A percentile compares a stretch with the other conserved stretches of the same genome.
Evolutionary conservation across 2,113 vertebrate genomes (phyloP).

Genomic region (Pluvialis apricaria): DNA sequence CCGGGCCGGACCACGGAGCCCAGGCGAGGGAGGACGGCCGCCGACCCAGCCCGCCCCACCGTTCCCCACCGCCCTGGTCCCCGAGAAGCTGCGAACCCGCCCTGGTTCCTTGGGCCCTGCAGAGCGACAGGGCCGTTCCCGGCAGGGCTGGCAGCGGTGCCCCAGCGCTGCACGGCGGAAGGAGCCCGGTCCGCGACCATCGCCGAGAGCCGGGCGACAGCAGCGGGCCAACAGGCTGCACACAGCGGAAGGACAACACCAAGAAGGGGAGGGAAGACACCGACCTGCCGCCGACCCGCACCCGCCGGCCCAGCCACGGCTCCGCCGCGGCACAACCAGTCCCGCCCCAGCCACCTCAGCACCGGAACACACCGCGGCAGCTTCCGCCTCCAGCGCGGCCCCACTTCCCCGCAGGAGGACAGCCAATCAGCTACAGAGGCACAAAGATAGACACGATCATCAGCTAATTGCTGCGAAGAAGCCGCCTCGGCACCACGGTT

Average conservation of each 20-base stretch:
- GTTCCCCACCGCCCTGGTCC: too few relatives aligned
- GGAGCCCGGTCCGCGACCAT: too few relatives aligned
- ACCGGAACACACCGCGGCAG: neutral
- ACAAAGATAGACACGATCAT: rapidly evolving
- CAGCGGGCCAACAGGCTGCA: too few relatives aligned
- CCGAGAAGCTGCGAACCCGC: neutral
- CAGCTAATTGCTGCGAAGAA: neutral
- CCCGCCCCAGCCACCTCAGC: conserved; percentile 48
- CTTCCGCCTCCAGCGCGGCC: neutral
- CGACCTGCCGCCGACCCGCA: neutral
- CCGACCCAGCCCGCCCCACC: neutral
- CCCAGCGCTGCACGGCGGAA: neutral
- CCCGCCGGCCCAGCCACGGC: rapidly evolving
- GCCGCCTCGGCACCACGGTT: neutral
- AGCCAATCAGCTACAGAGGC: rapidly evolving
- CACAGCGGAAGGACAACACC: rapidly evolving
- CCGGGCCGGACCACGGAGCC: neutral
- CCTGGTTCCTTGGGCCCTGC: neutral
- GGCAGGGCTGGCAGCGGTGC: too few relatives aligned
- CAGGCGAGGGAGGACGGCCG: rapidly evolving
- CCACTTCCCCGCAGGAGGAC: rapidly evolving
- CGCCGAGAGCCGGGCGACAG: neutral
- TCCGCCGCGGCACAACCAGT: rapidly evolving
- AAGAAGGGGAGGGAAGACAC: rapidly evolving
- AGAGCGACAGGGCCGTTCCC: neutral